These are phyloP conservation scores for Drymonia ruficornis DNA, from an alignment of 2,888 invertebrate species.

Conservation along the genomic window DNA sequence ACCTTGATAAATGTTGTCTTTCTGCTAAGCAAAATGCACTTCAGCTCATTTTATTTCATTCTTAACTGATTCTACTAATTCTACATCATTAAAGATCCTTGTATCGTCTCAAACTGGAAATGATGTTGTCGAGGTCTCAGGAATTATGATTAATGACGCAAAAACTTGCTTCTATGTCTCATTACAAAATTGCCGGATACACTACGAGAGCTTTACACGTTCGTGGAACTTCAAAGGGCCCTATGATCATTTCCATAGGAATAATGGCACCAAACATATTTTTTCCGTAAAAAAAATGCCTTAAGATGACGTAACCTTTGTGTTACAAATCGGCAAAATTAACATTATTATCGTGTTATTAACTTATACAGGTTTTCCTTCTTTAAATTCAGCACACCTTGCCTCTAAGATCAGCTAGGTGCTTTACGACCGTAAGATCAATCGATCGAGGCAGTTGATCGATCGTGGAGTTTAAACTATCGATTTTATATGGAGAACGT, in stretches of 20 bases:
- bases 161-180: conserved; percentile 20
- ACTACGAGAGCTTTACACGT: no score
- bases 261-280: neutral
- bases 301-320: neutral
- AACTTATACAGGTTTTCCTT: neutral
- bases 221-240: neutral
- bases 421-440: no score
- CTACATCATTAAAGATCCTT: conserved; percentile 24
- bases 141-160: conserved; percentile 10
- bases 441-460: no score
- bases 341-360: neutral
- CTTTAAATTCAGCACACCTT: no score
- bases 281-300: neutral
- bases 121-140: conserved; percentile 19
- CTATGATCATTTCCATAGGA: neutral
- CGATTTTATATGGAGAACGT: no score
- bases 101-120: no score
- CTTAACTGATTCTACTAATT: conserved; percentile 11
- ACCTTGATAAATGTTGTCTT: no score
- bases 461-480: no score
- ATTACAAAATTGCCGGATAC: conserved; percentile 8
- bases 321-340: neutral
- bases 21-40: neutral
- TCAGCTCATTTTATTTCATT: neutral
- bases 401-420: no score